Conservation (phyloP, 2,113 vertebrate species). For the Pycnonotus jocosus region DNA sequence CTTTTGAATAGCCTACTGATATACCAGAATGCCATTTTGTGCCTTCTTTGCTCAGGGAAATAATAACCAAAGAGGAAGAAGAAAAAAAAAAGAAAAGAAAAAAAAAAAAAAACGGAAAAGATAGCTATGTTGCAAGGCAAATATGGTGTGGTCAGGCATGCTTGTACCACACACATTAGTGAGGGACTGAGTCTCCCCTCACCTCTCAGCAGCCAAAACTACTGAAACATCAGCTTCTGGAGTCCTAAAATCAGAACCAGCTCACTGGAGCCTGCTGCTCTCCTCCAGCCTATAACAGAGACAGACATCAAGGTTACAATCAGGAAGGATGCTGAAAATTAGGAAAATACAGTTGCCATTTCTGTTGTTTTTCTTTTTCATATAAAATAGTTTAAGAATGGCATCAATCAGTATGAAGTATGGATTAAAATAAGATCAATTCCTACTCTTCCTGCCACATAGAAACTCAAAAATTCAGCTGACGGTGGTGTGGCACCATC, state of each 20-base stretch:
- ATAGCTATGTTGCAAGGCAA: background rate
- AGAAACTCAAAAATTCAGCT: background rate
- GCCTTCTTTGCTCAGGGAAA: background rate
- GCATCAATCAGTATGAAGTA: background rate
- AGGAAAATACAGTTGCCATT: background rate
- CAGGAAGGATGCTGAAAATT: background rate
- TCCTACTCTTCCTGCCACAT: background rate
- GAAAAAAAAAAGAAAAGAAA: too few species aligned
- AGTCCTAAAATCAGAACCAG: background rate
- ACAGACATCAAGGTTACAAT: background rate
- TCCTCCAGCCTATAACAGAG: background rate
- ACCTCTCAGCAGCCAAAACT: background rate
- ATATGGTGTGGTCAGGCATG: rapidly evolving
- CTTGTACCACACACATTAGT: background rate
- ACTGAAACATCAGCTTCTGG: background rate
- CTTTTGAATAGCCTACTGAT: background rate
- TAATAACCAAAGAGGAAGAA: background rate
- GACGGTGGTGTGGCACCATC: background rate
- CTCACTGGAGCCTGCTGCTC: background rate
- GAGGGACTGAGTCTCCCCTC: background rate
- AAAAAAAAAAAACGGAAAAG: too few species aligned
- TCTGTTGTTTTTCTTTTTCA: background rate
- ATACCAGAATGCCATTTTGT: background rate
- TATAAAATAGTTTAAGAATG: background rate
- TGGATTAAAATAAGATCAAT: background rate